These are phyloP conservation scores for Ceyx cyanopectus DNA, from an alignment of 2,113 vertebrate species.

Conservation along the genomic window DNA sequence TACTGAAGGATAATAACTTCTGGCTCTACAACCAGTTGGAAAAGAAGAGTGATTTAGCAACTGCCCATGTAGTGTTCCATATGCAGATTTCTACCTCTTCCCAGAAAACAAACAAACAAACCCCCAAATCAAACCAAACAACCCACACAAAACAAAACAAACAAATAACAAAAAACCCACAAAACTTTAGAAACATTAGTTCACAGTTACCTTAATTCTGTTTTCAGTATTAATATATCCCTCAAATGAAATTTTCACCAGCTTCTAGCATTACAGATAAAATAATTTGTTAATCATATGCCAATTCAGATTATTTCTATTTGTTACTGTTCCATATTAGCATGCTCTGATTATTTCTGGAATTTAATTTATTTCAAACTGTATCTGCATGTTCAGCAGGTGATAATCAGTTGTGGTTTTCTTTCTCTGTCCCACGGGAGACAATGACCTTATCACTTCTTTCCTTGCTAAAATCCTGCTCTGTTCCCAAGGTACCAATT, in stretches of 20 bases:
- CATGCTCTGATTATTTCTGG: not conserved
- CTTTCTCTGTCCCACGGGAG: not conserved
- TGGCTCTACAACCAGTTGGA: not conserved
- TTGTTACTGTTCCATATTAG: not conserved
- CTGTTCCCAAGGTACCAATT: not conserved
- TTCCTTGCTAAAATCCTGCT: constrained; percentile 1
- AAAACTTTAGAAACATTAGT: not conserved
- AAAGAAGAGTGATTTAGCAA: not conserved
- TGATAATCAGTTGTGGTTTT: constrained; percentile 6
- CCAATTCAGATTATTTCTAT: not conserved
- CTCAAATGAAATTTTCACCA: not conserved
- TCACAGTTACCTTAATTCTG: not conserved
- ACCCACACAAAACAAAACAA: not conserved
- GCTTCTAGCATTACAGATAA: not conserved
- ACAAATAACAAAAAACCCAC: not conserved
- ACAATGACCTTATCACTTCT: constrained; percentile 7
- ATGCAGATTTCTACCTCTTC: not conserved
- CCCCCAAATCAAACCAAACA: too few relatives aligned
- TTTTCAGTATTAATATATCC: not conserved
- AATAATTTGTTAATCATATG: not conserved
- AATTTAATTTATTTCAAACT: constrained; percentile 19
- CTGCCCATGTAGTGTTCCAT: not conserved
- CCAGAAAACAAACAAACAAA: not conserved
- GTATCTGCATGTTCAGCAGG: not conserved
- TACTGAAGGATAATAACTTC: not conserved